phyloP scores from a whole-genome alignment of 2,797 vertebrate species.

The Macrochelys suwanniensis region DNA sequence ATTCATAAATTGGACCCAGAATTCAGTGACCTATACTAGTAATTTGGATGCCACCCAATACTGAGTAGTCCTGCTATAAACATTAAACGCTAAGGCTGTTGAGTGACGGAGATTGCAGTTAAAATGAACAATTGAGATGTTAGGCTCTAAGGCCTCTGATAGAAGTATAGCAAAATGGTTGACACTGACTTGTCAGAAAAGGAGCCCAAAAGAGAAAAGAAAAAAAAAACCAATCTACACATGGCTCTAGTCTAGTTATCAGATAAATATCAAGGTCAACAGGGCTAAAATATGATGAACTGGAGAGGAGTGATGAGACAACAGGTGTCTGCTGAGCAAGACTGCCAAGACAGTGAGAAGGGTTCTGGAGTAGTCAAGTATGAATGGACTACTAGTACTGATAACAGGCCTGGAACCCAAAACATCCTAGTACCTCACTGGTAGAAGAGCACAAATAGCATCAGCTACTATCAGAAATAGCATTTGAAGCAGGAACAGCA shows the following conservation, averaged over 20 bases:
- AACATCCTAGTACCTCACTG: neutral
- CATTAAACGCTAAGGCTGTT: neutral
- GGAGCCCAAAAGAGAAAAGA: neutral
- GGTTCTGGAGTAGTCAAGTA: neutral
- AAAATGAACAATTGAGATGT: neutral
- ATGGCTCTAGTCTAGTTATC: conserved; percentile 2
- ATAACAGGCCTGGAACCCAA: neutral
- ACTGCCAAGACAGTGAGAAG: neutral
- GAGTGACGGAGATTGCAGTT: neutral
- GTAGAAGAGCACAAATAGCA: neutral
- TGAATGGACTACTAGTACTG: neutral
- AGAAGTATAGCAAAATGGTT: neutral
- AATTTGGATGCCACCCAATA: neutral
- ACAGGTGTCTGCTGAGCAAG: neutral
- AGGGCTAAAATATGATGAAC: neutral
- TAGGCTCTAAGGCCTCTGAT: neutral
- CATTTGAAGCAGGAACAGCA: neutral
- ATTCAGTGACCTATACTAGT: neutral
- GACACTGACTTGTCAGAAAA: conserved; percentile 14
- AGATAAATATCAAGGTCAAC: conserved; percentile 25
- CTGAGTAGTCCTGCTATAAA: neutral
- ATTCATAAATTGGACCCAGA: neutral
- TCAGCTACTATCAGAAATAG: neutral
- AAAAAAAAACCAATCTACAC: neutral
- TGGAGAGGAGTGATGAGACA: conserved; percentile 1